Conservation (phyloP, 2,888 invertebrate species). For the Apamea sordens region DNA sequence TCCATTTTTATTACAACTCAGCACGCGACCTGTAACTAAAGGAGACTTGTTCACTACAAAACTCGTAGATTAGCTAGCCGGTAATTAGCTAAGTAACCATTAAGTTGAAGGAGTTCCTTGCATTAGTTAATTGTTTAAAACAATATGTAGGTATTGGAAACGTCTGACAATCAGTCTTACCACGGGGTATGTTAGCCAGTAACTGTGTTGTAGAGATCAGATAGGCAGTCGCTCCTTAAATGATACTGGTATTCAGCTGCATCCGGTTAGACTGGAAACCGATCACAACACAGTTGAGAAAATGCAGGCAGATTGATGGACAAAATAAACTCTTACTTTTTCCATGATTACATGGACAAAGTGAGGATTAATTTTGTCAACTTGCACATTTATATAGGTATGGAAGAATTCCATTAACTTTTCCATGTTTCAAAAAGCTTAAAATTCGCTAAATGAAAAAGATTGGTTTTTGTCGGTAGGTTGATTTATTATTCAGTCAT, state of each 20-base stretch:
- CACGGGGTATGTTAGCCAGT: not conserved
- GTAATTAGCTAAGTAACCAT: constrained; percentile 30
- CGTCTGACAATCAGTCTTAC: not conserved
- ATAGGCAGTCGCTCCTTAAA: not conserved
- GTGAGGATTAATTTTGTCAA: no score
- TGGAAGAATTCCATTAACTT: no score
- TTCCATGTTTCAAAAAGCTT: no score
- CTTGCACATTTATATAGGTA: no score
- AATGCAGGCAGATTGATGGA: not conserved
- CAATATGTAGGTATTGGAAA: not conserved
- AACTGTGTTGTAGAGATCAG: not conserved
- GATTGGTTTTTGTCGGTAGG: no score
- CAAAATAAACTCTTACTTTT: not conserved
- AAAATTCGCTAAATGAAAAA: no score
- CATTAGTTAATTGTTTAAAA: not conserved
- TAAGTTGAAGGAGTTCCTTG: not conserved
- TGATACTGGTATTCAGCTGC: not conserved
- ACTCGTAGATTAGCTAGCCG: constrained; percentile 28
- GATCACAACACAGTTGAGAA: not conserved
- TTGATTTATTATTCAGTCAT: no score
- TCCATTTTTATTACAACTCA: constrained; percentile 20
- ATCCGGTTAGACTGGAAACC: not conserved
- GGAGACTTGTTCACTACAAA: constrained; percentile 6
- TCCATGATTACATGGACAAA: no score
- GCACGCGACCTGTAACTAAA: constrained; percentile 35